These are phyloP conservation scores for Drosophila pullipes DNA, from an alignment of 2,888 invertebrate species.

Conservation along the genomic window DNA sequence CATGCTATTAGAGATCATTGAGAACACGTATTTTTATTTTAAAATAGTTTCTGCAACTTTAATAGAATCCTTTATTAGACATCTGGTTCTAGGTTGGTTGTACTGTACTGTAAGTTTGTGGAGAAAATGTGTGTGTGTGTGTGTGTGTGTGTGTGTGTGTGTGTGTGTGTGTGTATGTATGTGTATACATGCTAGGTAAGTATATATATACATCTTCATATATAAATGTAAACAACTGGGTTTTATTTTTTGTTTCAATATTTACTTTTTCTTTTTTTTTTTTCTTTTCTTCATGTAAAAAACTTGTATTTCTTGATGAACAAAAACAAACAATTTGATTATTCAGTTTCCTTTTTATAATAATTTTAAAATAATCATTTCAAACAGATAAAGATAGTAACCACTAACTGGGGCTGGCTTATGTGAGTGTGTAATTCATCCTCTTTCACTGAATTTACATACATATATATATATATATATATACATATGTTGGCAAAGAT, in stretches of 20 bases:
- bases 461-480: neutral
- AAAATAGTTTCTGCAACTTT: slow-evolving; percentile 76
- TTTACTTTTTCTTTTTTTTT: slow-evolving; percentile 53
- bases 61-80: slow-evolving; percentile 71
- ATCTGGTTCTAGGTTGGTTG: slow-evolving; percentile 57
- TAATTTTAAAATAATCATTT: slow-evolving; percentile 72
- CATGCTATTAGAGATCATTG: neutral
- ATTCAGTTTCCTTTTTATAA: slow-evolving; percentile 66
- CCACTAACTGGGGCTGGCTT: slow-evolving; percentile 51
- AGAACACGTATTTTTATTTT: slow-evolving; percentile 40
- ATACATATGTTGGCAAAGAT: slow-evolving; percentile 9
- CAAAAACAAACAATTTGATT: slow-evolving; percentile 79
- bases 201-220: slow-evolving; percentile 26
- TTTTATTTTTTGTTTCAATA: slow-evolving; percentile 65
- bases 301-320: slow-evolving; percentile 77
- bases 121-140: slow-evolving; percentile 19
- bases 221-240: slow-evolving; percentile 71
- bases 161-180: slow-evolving; percentile 5
- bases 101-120: slow-evolving; percentile 51
- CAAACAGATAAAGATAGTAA: slow-evolving; percentile 73
- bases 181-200: slow-evolving; percentile 21
- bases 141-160: slow-evolving; percentile 10
- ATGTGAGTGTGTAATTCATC: slow-evolving; percentile 5
- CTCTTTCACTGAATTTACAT: slow-evolving; percentile 14
- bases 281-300: slow-evolving; percentile 72